Conservation (phyloP, 2,888 invertebrate genomes). For the Clanis bilineata region DNA sequence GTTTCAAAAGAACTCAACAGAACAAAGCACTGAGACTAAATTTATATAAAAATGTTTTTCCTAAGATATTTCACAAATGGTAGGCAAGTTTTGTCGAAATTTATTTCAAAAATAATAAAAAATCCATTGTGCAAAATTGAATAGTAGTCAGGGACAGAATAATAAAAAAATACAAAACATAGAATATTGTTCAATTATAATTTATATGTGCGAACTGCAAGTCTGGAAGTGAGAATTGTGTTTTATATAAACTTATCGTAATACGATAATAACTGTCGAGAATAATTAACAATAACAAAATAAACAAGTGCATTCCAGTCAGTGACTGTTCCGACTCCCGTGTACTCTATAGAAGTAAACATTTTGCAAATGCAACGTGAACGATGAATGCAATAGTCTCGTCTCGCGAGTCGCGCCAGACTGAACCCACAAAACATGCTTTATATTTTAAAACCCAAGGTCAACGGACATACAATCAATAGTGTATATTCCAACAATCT, state of each 20-base stretch:
- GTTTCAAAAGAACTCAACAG: no score
- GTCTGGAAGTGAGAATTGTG: no score
- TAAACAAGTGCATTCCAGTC: constrained; percentile 9
- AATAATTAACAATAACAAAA: neutral
- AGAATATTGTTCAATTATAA: no score
- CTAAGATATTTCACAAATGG: no score
- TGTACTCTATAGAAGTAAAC: neutral
- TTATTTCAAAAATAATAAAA: no score
- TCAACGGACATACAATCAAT: no score
- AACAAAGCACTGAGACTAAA: neutral
- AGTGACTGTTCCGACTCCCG: constrained; percentile 2
- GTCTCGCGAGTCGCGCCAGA: constrained; percentile 6
- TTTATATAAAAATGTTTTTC: neutral
- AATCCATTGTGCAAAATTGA: no score
- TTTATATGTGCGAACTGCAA: no score
- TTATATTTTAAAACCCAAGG: neutral
- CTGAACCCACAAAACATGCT: neutral
- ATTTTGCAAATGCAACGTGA: neutral
- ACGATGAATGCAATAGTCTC: constrained; percentile 7
- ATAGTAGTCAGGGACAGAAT: no score
- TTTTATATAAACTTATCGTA: neutral
- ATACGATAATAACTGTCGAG: neutral
- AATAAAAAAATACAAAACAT: no score
- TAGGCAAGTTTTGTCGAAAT: no score
- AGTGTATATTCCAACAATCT: neutral